These are phyloP conservation scores for Arrhopalites spinosus DNA, from an alignment of 2,888 invertebrate species.

Conservation along the genomic window DNA sequence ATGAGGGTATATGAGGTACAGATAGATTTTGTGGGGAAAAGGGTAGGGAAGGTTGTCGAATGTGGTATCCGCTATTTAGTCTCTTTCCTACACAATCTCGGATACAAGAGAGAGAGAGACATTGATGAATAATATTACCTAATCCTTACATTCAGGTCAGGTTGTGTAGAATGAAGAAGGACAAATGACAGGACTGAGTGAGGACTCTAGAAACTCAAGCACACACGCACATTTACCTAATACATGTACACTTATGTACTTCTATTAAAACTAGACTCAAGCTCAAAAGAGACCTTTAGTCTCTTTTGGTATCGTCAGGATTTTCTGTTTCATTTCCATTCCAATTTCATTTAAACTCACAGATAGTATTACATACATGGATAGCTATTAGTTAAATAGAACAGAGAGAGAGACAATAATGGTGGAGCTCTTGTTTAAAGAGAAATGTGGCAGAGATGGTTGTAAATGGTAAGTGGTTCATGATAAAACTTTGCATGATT, in stretches of 20 bases:
- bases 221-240: neutral
- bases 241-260: neutral
- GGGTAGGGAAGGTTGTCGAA: neutral
- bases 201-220: neutral
- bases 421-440: too few species aligned
- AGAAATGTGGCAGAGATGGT: too few species aligned
- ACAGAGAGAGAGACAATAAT: too few species aligned
- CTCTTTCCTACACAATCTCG: slow-evolving; percentile 20
- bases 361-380: too few species aligned
- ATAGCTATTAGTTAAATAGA: too few species aligned
- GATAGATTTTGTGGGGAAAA: too few species aligned
- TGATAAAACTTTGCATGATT: too few species aligned
- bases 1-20: too few species aligned
- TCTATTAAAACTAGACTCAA: too few species aligned
- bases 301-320: neutral
- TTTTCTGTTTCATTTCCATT: neutral
- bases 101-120: slow-evolving; percentile 10
- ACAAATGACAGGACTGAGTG: neutral
- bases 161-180: slow-evolving; percentile 20
- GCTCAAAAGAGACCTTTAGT: neutral
- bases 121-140: slow-evolving; percentile 30
- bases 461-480: too few species aligned
- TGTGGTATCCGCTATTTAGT: neutral
- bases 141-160: slow-evolving; percentile 30
- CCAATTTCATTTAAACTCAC: too few species aligned